Evolutionary conservation across 2,888 invertebrate genomes (phyloP).

Genomic region (Lochmaea capreae): DNA sequence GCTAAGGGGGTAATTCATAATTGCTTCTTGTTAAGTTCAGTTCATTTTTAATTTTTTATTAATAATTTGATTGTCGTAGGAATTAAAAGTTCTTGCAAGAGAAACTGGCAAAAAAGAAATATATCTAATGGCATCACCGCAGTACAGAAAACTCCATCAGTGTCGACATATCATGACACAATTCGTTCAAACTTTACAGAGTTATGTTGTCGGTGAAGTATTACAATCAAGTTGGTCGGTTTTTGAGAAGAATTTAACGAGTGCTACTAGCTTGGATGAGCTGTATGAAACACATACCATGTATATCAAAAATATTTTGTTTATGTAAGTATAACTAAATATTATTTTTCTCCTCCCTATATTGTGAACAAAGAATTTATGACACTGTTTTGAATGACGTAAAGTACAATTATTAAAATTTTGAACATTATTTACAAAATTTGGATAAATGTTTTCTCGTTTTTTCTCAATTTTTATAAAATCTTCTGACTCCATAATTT

Average conservation of each 20-base stretch:
- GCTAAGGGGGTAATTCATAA: too few species aligned
- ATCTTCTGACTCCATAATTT: too few species aligned
- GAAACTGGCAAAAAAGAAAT: constrained; percentile 60
- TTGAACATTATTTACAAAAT: too few species aligned
- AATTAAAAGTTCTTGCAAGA: constrained; percentile 68
- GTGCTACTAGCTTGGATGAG: constrained; percentile 77
- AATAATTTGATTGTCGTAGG: constrained; percentile 61
- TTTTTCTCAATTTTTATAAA: too few species aligned
- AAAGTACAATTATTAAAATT: too few species aligned
- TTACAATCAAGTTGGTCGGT: constrained; percentile 80
- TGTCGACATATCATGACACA: constrained; percentile 82
- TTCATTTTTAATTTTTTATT: not conserved
- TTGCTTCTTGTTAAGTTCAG: too few species aligned
- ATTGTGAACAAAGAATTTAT: too few species aligned
- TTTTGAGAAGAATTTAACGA: constrained; percentile 76
- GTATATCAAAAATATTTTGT: constrained; percentile 81
- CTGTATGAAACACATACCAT: constrained; percentile 78
- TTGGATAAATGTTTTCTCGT: too few species aligned
- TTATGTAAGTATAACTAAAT: constrained; percentile 65
- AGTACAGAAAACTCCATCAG: constrained; percentile 78
- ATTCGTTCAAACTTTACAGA: constrained; percentile 79
- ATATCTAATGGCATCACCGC: constrained; percentile 71
- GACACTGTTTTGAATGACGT: too few species aligned
- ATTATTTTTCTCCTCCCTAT: not conserved
- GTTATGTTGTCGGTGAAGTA: constrained; percentile 82